Conservation (phyloP, 2,888 invertebrate species). For the Nysson spinosus region DNA sequence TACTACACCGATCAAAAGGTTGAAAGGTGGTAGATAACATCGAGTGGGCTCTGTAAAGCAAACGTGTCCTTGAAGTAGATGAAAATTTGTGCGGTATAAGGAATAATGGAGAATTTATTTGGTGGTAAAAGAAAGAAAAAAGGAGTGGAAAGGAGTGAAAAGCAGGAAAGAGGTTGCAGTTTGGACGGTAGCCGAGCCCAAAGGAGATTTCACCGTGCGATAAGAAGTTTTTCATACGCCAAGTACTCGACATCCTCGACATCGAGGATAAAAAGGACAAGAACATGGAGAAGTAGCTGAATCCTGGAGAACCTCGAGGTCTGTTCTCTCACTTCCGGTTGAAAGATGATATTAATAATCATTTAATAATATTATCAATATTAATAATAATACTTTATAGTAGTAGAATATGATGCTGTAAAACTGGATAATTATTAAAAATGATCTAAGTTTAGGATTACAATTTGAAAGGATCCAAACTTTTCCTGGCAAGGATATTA, state of each 20-base stretch:
- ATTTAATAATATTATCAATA: too few relatives aligned
- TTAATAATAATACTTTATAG: too few relatives aligned
- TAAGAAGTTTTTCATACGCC: slow-evolving; percentile 62
- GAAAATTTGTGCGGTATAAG: slow-evolving; percentile 51
- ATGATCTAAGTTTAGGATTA: too few relatives aligned
- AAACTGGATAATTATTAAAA: too few relatives aligned
- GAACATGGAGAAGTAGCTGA: slow-evolving; percentile 35
- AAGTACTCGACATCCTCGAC: too few relatives aligned
- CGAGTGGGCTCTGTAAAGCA: too few relatives aligned
- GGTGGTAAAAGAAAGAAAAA: slow-evolving; percentile 9
- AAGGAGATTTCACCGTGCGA: slow-evolving; percentile 56
- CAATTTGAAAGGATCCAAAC: too few relatives aligned
- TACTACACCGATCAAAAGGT: too few relatives aligned
- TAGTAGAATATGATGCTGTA: too few relatives aligned
- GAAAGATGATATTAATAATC: slow-evolving; percentile 50
- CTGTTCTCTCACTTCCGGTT: slow-evolving; percentile 38
- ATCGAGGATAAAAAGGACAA: slow-evolving; percentile 52
- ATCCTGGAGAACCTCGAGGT: slow-evolving; percentile 43
- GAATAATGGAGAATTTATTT: slow-evolving; percentile 45
- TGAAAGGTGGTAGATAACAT: too few relatives aligned
- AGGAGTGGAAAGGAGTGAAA: too few relatives aligned
- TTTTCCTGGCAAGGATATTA: too few relatives aligned
- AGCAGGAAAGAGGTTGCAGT: slow-evolving; percentile 31
- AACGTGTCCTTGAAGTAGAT: not conserved
- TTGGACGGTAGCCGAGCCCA: slow-evolving; percentile 46